Conservation (phyloP, 2,888 invertebrate species). For the Escarpia spicata region DNA sequence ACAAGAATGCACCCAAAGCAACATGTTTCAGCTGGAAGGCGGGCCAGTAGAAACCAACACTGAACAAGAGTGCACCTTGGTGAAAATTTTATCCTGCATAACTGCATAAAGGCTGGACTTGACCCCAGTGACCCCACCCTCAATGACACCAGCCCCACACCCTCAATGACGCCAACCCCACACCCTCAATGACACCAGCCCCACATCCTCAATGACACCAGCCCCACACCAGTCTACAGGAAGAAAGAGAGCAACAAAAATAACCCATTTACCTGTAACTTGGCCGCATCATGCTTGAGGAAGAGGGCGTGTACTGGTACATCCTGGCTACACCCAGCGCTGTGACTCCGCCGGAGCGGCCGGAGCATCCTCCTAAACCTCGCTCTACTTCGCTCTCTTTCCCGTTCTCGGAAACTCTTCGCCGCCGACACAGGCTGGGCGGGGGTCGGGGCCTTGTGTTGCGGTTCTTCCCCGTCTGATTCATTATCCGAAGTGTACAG, state of each 20-base stretch:
- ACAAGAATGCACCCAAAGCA: no score
- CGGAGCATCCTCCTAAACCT: constrained; percentile 38
- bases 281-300: constrained; percentile 43
- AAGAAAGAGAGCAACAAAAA: neutral
- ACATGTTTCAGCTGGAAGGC: no score
- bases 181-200: no score
- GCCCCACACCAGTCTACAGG: neutral
- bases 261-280: neutral
- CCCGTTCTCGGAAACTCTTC: neutral
- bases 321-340: constrained; percentile 67
- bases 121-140: no score
- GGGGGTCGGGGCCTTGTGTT: neutral
- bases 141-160: no score
- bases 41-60: no score
- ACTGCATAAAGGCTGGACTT: no score
- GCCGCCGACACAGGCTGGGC: neutral
- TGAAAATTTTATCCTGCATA: no score
- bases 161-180: no score
- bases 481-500: constrained; percentile 11
- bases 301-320: constrained; percentile 64
- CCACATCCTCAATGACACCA: no score
- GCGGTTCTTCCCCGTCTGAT: neutral
- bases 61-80: no score
- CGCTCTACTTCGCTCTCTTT: constrained; percentile 23
- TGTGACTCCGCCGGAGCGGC: constrained; percentile 65